Conservation (phyloP, 1,140 invertebrate genomes). For the Carposina sasakii region DNA sequence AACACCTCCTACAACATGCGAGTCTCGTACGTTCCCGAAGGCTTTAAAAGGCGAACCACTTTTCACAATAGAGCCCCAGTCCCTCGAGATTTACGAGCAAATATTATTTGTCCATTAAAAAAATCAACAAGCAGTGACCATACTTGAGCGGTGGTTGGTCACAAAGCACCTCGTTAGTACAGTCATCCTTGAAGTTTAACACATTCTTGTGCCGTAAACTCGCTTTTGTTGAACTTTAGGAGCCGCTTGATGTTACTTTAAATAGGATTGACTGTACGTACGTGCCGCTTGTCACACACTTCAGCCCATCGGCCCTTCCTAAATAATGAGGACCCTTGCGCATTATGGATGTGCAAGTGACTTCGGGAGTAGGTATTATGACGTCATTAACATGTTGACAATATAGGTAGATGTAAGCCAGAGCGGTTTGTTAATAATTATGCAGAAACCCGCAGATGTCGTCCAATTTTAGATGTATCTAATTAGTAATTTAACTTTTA, state of each 20-base stretch:
- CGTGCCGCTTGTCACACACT: conserved; percentile 68
- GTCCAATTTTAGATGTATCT: too few species aligned
- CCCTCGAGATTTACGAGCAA: conserved; percentile 45
- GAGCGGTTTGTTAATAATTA: too few species aligned
- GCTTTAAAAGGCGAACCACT: conserved; percentile 47
- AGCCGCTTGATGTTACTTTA: too few species aligned
- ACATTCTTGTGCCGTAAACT: too few species aligned
- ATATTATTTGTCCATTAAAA: conserved; percentile 71
- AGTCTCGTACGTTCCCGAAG: conserved; percentile 35
- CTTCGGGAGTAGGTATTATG: conserved; percentile 22
- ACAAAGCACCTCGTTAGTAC: conserved; percentile 71
- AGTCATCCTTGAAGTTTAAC: too few species aligned
- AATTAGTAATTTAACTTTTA: too few species aligned
- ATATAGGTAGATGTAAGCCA: too few species aligned
- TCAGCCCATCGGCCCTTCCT: conserved; percentile 67
- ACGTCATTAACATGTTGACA: too few species aligned
- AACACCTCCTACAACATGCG: conserved; percentile 35
- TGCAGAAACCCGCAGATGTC: too few species aligned
- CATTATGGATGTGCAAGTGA: conserved; percentile 16
- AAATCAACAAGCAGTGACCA: conserved; percentile 61
- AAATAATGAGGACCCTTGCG: conserved; percentile 65
- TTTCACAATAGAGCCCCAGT: conserved; percentile 31
- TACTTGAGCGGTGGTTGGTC: conserved; percentile 54
- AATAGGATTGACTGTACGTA: too few species aligned
- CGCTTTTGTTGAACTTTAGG: too few species aligned